Evolutionary conservation across 2,113 vertebrate species (phyloP).

Genomic region (Riparia riparia): DNA sequence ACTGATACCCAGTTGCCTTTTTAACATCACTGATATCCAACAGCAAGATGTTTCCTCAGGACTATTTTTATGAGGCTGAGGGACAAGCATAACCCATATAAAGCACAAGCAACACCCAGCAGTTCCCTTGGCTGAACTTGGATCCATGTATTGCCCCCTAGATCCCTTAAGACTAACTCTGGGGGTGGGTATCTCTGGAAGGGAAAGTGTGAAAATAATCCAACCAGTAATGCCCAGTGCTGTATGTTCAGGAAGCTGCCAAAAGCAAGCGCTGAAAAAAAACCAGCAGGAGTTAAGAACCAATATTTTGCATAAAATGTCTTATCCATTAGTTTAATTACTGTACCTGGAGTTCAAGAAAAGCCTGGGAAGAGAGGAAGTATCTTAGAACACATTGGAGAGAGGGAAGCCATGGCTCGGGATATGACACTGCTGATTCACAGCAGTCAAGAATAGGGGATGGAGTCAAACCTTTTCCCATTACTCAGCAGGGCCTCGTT

Average conservation of each 20-base stretch:
- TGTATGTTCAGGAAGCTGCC: not conserved
- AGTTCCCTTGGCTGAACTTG: not conserved
- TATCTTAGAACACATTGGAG: not conserved
- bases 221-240: not conserved
- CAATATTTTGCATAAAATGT: not conserved
- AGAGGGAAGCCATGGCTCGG: accelerated
- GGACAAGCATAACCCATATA: not conserved
- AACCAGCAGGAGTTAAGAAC: not conserved
- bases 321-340: not conserved
- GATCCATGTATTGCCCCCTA: accelerated
- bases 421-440: accelerated
- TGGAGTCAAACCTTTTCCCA: not conserved
- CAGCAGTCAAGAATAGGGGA: not conserved
- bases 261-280: not conserved
- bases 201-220: not conserved
- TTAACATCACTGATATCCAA: not conserved
- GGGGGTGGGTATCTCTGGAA: not conserved
- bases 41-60: not conserved
- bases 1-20: not conserved
- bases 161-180: not conserved
- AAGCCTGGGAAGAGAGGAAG: not conserved
- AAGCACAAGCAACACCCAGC: not conserved
- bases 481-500: accelerated
- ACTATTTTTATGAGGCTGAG: not conserved
- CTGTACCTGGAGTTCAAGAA: not conserved